These are phyloP conservation scores for Drosophila subobscura DNA, from an alignment of 1,140 invertebrate genomes.

Conservation along the genomic window DNA sequence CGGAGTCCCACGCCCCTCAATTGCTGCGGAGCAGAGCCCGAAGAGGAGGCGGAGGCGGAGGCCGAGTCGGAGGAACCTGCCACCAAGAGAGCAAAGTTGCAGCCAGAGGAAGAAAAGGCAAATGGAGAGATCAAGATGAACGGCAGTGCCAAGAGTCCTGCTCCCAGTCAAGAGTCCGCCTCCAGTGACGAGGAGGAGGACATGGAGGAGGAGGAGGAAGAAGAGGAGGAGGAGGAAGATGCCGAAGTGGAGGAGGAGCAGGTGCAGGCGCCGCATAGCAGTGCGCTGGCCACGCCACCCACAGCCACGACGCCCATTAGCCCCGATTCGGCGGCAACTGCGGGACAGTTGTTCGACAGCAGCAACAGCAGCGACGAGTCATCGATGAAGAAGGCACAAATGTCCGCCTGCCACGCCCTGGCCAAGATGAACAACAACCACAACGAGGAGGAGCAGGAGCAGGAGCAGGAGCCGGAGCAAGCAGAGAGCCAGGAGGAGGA, in stretches of 20 bases:
- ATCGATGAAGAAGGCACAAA: slow-evolving; percentile 77
- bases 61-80: slow-evolving; percentile 37
- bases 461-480: slow-evolving; percentile 15
- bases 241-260: slow-evolving; percentile 20
- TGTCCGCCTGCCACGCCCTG: slow-evolving; percentile 71
- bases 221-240: slow-evolving; percentile 12
- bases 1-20: slow-evolving; percentile 58
- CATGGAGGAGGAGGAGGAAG: slow-evolving; percentile 26
- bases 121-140: slow-evolving; percentile 11
- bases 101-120: slow-evolving; percentile 9
- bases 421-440: slow-evolving; percentile 65
- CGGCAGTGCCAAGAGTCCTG: slow-evolving; percentile 47
- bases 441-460: slow-evolving; percentile 45
- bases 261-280: slow-evolving; percentile 67
- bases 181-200: slow-evolving; percentile 37
- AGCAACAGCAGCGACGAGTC: slow-evolving; percentile 79
- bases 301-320: slow-evolving; percentile 74
- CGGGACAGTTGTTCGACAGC: slow-evolving; percentile 77
- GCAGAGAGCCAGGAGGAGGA: background rate
- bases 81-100: slow-evolving; percentile 55
- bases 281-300: slow-evolving; percentile 65
- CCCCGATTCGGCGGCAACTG: slow-evolving; percentile 76
- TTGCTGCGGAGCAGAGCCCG: slow-evolving; percentile 18
- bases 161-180: slow-evolving; percentile 27
- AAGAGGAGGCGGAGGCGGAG: slow-evolving; percentile 15